Percentiles rank a stretch among this genome's conserved stretches.
phyloP scores from a whole-genome alignment of 2,113 vertebrate species.

The Herpetotheres cachinnans region DNA sequence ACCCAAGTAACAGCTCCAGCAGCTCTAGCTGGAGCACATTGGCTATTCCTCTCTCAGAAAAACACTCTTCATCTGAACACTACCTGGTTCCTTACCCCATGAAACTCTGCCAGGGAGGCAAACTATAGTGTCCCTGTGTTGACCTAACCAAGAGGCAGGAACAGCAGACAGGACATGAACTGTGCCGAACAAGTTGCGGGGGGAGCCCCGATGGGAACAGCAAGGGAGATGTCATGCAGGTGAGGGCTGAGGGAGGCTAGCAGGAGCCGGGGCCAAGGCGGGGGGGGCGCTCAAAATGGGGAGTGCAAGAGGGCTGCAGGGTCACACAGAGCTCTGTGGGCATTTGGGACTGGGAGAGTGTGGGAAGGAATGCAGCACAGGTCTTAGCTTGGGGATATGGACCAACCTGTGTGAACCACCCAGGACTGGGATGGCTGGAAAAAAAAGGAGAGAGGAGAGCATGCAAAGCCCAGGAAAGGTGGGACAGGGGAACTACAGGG shows the following conservation, averaged over 20 bases:
- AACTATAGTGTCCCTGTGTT: neutral
- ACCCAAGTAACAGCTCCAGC: neutral
- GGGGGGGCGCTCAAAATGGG: rapidly evolving
- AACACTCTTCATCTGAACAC: neutral
- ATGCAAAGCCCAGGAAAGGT: neutral
- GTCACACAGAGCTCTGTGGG: rapidly evolving
- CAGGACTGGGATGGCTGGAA: no score
- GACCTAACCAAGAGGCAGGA: neutral
- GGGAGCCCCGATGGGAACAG: neutral
- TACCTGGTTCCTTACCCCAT: neutral
- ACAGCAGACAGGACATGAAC: neutral
- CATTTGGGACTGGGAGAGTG: neutral
- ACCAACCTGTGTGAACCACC: neutral
- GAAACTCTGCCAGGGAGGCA: neutral
- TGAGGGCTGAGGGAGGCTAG: neutral
- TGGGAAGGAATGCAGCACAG: neutral
- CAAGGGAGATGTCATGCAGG: neutral
- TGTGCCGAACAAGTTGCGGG: neutral
- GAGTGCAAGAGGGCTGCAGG: neutral
- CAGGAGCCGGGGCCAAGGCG: no score
- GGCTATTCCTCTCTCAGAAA: neutral
- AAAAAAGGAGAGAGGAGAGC: neutral
- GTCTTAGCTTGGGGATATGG: neutral
- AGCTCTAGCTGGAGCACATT: neutral
- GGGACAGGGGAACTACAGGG: neutral